These are phyloP conservation scores for Hephaestus fuliginosus DNA, from an alignment of 2,797 vertebrate genomes.

Conservation along the genomic window DNA sequence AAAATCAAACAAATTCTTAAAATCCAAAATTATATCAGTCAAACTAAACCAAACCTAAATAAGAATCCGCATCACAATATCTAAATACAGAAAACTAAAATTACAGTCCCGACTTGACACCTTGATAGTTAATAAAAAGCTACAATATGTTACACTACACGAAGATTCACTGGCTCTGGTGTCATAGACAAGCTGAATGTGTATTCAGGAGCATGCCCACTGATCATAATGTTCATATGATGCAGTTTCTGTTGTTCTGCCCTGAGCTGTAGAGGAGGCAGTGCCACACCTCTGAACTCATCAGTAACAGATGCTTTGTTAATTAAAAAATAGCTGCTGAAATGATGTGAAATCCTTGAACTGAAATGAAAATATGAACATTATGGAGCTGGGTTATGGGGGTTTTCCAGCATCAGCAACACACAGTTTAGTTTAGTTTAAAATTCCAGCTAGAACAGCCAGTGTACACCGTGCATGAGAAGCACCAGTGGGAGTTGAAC, in stretches of 20 bases:
- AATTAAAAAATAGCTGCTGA: constrained; percentile 21
- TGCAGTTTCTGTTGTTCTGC: background rate
- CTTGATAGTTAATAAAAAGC: background rate
- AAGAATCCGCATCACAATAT: background rate
- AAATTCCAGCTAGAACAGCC: constrained; percentile 43
- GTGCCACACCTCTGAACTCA: constrained; percentile 6
- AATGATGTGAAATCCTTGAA: constrained; percentile 29
- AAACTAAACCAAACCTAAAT: background rate
- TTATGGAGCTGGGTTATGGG: background rate
- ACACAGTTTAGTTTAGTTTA: constrained; percentile 23
- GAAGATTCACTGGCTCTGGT: background rate
- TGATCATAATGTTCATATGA: background rate
- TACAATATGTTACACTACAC: background rate
- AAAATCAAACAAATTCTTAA: background rate
- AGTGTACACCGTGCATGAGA: constrained; percentile 28
- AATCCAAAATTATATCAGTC: background rate
- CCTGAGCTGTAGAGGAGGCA: constrained; percentile 16
- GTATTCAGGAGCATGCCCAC: background rate
- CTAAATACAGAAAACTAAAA: background rate
- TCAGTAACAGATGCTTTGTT: constrained; percentile 37
- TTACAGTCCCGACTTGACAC: background rate
- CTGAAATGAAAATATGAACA: constrained; percentile 29
- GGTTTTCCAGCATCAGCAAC: constrained; percentile 23
- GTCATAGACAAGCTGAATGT: background rate
- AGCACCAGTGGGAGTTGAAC: constrained; percentile 36